phyloP scores from a whole-genome alignment of 2,797 vertebrate genomes.

The Psittacula derbiana region DNA sequence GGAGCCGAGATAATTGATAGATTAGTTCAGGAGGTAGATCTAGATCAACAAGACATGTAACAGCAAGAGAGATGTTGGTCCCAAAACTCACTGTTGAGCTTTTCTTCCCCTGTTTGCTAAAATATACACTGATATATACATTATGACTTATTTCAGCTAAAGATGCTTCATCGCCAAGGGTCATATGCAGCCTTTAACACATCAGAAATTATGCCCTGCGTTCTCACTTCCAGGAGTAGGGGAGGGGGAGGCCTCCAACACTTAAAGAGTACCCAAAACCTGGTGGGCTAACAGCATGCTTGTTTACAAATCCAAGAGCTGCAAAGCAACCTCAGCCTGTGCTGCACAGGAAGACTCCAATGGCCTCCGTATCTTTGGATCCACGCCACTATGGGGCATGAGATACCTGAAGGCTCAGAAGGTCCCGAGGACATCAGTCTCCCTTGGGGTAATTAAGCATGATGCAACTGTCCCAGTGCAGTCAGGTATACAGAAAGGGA shows the following conservation, averaged over 20 bases:
- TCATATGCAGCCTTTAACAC: not conserved
- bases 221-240: not conserved
- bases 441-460: not conserved
- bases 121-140: not conserved
- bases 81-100: not conserved
- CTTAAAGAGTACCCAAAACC: not conserved
- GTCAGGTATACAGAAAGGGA: not conserved
- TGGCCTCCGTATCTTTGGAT: rapidly evolving
- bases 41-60: not conserved
- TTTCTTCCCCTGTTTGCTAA: not conserved
- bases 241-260: not conserved
- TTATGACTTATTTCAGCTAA: not conserved
- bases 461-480: not conserved
- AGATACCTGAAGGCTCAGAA: not conserved
- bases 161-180: not conserved
- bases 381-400: rapidly evolving
- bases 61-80: not conserved
- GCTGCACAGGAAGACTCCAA: not conserved
- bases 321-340: not conserved
- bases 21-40: not conserved
- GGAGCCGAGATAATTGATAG: not conserved
- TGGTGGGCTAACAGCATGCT: not conserved
- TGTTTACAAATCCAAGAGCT: not conserved
- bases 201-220: not conserved
- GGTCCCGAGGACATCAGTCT: not conserved